phyloP scores from a whole-genome alignment of 2,797 vertebrate species.

The Stomatorhinus walkeri region DNA sequence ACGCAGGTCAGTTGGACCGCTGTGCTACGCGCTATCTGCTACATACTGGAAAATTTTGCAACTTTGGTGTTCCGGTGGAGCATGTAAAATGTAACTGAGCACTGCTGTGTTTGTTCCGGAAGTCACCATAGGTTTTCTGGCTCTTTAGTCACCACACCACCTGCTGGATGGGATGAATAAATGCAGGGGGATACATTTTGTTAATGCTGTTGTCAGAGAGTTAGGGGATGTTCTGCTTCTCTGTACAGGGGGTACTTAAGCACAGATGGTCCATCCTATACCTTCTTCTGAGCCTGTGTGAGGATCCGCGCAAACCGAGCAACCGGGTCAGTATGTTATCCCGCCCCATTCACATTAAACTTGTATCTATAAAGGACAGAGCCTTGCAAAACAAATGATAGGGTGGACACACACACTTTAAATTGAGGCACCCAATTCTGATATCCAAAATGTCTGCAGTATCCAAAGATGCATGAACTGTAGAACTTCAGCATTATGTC shows the following conservation, averaged over 20 bases:
- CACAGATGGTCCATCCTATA: conserved; percentile 96
- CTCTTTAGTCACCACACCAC: neutral
- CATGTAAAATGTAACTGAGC: neutral
- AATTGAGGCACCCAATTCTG: neutral
- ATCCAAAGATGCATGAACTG: neutral
- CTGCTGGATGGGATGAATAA: neutral
- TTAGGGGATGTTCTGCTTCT: conserved; percentile 19
- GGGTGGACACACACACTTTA: neutral
- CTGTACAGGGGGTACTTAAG: conserved; percentile 79
- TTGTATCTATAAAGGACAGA: neutral
- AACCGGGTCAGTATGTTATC: conserved; percentile 60
- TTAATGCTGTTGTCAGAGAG: neutral
- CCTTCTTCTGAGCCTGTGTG: conserved; percentile 90
- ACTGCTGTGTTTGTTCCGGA: neutral
- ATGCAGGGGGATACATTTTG: neutral
- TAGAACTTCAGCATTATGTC: neutral
- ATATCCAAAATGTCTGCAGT: neutral
- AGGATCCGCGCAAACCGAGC: conserved; percentile 87
- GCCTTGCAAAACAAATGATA: neutral
- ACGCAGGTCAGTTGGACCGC: conserved; percentile 69
- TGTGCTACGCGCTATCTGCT: neutral
- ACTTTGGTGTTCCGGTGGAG: neutral
- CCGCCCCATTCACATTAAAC: neutral
- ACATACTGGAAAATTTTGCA: neutral
- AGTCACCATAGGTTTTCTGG: neutral